Base-by-base conservation (phyloP, 2,797 vertebrate genomes). In the Coregonus ussuriensis region DNA sequence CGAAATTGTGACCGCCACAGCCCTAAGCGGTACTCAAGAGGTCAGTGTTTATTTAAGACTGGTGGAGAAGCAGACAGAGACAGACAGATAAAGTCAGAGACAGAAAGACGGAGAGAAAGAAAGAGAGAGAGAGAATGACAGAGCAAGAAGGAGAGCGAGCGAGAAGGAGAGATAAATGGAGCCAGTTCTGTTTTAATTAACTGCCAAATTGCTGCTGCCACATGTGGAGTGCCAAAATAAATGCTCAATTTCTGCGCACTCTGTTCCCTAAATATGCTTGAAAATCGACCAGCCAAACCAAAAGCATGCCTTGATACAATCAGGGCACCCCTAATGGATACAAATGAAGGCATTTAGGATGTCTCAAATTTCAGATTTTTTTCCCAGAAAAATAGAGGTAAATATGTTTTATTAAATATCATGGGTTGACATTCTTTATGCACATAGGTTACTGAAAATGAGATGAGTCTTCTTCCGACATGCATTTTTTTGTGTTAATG, bases 321-420 rank as follows among this genome's bases (percentile, higher is more conserved):
- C 75, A 71, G 74, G 77, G 75, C 51, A 71, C 53, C 65, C 25
- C 77, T 77, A 77, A 81, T 79, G 71, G 62, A 77, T 68, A 72
- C 47, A 75, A 76, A 81, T 76, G 54, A 56, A 75, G 65, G 66
- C 70, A 74, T 83, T 81, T 79, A 77, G 41, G 65, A 73, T 71
- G 63, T 67, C 67, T 78, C 71, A 62, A 66, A 79, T 85, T 85
- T 79, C 81, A 82, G 63, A 66, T 70, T 69, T 74, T 25, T 62
- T 71, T 67, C 66, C 66, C 74, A 77, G 72, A 79, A 29, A 63
- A 79, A 79, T 54, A n/a, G 56, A 13, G 31, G 3, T 56, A n/a
- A 47, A 29, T 18, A 21, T 31, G n/a, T 71, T 47, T n/a, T 37
- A 33, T 51, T 52, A 56, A 35, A 37, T n/a, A 31, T n/a, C 18